Base-by-base conservation (phyloP, 2,797 vertebrate genomes). In the Melanotaenia parkinsoni region DNA sequence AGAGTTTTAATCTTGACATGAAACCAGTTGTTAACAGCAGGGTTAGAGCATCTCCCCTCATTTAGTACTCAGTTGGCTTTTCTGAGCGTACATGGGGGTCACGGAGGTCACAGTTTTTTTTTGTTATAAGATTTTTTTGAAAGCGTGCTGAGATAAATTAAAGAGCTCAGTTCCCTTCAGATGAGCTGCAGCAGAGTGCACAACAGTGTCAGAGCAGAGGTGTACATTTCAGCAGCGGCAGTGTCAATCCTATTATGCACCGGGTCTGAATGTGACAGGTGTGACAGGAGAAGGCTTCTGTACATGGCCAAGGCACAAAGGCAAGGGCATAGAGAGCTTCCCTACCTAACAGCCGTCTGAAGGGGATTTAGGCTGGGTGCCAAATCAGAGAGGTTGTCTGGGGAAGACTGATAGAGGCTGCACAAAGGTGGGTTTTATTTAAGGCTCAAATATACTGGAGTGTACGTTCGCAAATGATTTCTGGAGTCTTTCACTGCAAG, bases 151-250 rank as follows among this genome's bases (percentile, higher is more conserved):
- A 0, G 6, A 30, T 43, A 73, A 80, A 51, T 30, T 1, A 4
- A 40, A 37, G 33, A 32, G 35, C 37, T 57, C n/a, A 18, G 53
- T 40, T 54, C 63, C 66, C 59, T 6, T 63, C 8, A 32, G 66
- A 22, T 66, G 26, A 11, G 54, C 54, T 63, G 68, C 66, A 20
- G 74, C 5, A 37, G n/a, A 50, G 18, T 72, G 77, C 9, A 74
- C 69, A 82, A 67, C 70, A 10, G 59, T 7, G 32, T 69, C 69
- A 43, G 80, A 67, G 76, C 20, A 1, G 72, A 93, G 90, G 93
- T 91, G 92, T 84, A 93, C 64, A 13, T 89, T 93, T 94, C 91
- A 90, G 90, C 91, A 87, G 93, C 65, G 24, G 35, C 75, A 72
- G 91, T 57, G 89, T 88, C 81, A 69, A 84, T 80, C 83, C 84